Evolutionary conservation across 2,113 vertebrate species (phyloP).

Genomic region (Hemichromis elongatus): DNA sequence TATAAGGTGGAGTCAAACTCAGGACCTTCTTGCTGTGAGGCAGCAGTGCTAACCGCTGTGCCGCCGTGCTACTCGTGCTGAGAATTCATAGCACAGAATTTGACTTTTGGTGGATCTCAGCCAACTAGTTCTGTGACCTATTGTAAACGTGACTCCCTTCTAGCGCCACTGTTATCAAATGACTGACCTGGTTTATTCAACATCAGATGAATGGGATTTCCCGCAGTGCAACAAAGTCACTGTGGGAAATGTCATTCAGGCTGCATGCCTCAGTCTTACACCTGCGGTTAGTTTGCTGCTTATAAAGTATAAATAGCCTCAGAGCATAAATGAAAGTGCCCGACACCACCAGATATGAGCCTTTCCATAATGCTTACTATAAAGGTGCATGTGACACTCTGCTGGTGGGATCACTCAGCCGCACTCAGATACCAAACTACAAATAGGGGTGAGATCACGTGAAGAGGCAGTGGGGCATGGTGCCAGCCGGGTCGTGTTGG

Average conservation of each 20-base stretch:
- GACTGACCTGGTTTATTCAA: conserved; percentile 55
- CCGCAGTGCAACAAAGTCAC: conserved; percentile 28
- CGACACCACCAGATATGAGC: conserved; percentile 1
- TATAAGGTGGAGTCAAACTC: background rate
- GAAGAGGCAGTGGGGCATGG: conserved; percentile 18
- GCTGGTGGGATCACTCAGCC: conserved; percentile 6
- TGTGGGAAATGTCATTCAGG: conserved; percentile 20
- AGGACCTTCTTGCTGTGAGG: background rate
- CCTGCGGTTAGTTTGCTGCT: background rate
- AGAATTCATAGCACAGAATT: background rate
- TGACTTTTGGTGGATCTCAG: background rate
- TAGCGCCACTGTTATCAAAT: conserved; percentile 32
- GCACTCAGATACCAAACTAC: conserved; percentile 26
- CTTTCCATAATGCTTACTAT: background rate
- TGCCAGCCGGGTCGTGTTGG: conserved; percentile 54
- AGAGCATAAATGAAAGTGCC: conserved; percentile 13
- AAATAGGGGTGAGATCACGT: conserved; percentile 57
- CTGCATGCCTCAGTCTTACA: background rate
- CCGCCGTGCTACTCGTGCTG: background rate
- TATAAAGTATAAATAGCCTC: conserved; percentile 29
- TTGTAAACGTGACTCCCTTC: conserved; percentile 1
- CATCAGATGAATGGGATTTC: conserved; percentile 46
- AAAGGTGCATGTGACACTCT: conserved; percentile 6
- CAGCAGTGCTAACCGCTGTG: background rate
- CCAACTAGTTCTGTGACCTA: conserved; percentile 19